Evolutionary conservation across 2,888 invertebrate genomes (phyloP), one percentile per base, ranked within the genome.

Genomic region (Diarsia rubi): DNA sequence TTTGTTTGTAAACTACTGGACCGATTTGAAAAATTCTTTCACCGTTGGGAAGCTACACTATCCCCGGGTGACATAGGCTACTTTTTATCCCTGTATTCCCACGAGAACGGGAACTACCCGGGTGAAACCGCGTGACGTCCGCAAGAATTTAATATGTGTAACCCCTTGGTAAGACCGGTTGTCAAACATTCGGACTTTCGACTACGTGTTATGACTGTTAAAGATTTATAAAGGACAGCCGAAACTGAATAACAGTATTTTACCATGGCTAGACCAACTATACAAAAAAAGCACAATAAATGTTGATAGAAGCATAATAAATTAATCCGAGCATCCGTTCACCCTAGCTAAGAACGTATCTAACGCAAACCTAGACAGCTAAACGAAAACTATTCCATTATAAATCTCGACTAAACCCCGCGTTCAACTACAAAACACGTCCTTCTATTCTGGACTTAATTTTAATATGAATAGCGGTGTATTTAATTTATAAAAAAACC

Each of bases 341-440:
- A 9, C 62, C 12, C 14, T 8, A 31, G 16, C 14, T 2, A 31
- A 14, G 21, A n/a, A 45, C 54, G 63, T 63, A 69, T 62, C 69
- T 69, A 3, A 49, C 27, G 11, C 8, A 69, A 63, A 79, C 27
- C 42, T 27, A 31, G 24, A 57, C 19, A n/a, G 59, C 37, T 65
- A 21, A 65, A 60, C 72, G 54, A 52, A 54, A 81, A 64, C 73
- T 73, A 27, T 63, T 52, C 14, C 19, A 47, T 24, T 52, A 67
- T 67, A 65, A 60, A 57, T 62, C 69, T 49, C 21, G 27, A n/a
- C 68, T 81, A 75, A 81, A 42, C 70, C 82, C 19, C 14, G 3
- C n/a, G 3, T 31, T 60, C 24, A 54, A 52, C 68, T 54, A 71
- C 44, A 59, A 79, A 81, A 75, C 81, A 81, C 81, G 81, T 78